Base-by-base conservation (phyloP, 2,797 vertebrate genomes). In the Sebastiscus albofasciatus region DNA sequence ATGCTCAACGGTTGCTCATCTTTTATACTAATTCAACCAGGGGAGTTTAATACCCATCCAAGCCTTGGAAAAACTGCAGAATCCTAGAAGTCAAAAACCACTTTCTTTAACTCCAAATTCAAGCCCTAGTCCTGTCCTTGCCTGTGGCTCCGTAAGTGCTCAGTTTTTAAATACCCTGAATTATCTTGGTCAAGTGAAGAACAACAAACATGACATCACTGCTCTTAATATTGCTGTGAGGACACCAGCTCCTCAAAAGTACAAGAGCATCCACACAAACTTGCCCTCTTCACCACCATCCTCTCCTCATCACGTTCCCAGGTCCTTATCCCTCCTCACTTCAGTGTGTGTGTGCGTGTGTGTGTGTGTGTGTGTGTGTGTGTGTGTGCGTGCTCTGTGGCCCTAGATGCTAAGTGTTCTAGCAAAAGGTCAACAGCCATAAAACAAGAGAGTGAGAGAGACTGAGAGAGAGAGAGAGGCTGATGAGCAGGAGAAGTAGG, bases 381-480 rank as follows among this genome's bases (percentile, higher is more conserved):
- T 75, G 60, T 67, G 65, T 61, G 67, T 27, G 61, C 59, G 11
- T 13, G 72, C 74, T 86, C 77, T 18, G 36, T 84, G 84, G 80
- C 81, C 86, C 67, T 61, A 79, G 82, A 86, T 77, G 83, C 87
- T 87, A 89, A 94, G 91, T 90, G 89, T 91, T 89, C 85, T 24
- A 72, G 81, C 81, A 61, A 93, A 94, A 94, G 94, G 94, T 95
- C 93, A 94, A 94, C 90, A 92, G 88, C 87, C 66, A 82, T 90
- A 87, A 83, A 94, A 86, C 85, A 82, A 82, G 83, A 86, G 87
- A 75, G 69, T 31, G 72, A 80, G 75, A 78, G 78, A 81, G 75
- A 74, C n/a, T 4, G 39, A 69, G 81, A 59, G 64, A 67, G 56
- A 73, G 82, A 74, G 82, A 70, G 42, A 70, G 49, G 54, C 86